Percentiles rank a stretch among this genome's conserved stretches.
These are phyloP conservation scores for Montipora capitata DNA, from an alignment of 92 coral and sea anemone species.

Conservation along the genomic window DNA sequence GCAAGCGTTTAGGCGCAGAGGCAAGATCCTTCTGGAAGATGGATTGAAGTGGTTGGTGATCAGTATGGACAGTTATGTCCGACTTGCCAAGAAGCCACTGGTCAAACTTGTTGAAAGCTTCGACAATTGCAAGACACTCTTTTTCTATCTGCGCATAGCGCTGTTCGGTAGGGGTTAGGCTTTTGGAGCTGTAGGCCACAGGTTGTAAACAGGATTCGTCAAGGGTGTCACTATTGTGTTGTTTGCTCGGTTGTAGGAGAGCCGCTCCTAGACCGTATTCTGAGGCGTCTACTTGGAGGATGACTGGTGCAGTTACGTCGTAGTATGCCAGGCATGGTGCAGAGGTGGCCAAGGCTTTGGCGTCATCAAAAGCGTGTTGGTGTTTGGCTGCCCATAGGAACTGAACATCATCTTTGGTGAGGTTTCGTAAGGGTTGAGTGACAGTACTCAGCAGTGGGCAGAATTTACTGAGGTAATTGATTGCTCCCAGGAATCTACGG, in stretches of 20 bases:
- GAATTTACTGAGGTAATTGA: conserved; percentile 69
- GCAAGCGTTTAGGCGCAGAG: conserved; percentile 64
- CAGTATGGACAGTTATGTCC: conserved; percentile 66
- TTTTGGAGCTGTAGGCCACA: conserved; percentile 58
- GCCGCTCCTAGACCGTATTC: conserved; percentile 65
- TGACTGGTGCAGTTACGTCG: conserved; percentile 54
- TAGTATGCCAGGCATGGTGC: conserved; percentile 68
- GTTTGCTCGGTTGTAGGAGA: conserved; percentile 49
- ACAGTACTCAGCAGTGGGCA: conserved; percentile 65
- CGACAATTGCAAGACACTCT: conserved; percentile 73
- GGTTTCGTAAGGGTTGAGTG: conserved; percentile 50
- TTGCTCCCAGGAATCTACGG: conserved; percentile 61
- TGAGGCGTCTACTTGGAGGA: conserved; percentile 69
- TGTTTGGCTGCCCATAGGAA: conserved; percentile 63
- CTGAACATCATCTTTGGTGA: conserved; percentile 40
- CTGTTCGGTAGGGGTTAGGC: conserved; percentile 61
- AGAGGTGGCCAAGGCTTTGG: conserved; percentile 59
- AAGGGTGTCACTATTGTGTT: conserved; percentile 18
- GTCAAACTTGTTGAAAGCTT: conserved; percentile 69
- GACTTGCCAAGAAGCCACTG: conserved; percentile 66
- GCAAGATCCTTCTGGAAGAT: conserved; percentile 55
- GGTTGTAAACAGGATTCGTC: conserved; percentile 56
- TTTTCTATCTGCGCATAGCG: conserved; percentile 61
- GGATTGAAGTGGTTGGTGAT: conserved; percentile 66
- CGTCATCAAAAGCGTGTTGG: conserved; percentile 51